Percentiles rank a stretch among this genome's conserved stretches.
Evolutionary conservation across 2,797 vertebrate genomes (phyloP).

Genomic region (Monodelphis domestica): DNA sequence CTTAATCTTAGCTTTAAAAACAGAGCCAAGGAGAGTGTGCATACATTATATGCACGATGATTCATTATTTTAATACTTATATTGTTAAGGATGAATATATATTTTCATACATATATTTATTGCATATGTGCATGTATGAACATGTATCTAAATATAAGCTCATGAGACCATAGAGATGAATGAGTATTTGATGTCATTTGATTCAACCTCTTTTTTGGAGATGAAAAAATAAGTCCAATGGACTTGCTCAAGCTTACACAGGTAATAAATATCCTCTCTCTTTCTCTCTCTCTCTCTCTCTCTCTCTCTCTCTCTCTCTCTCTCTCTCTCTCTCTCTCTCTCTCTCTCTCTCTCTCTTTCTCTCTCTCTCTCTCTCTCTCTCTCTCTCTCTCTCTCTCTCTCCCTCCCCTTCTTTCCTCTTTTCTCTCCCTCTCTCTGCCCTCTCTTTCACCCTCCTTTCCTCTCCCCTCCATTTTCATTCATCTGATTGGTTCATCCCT

Average conservation of each 20-base stretch:
- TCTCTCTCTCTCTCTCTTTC: too few relatives aligned
- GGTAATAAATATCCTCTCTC: neutral
- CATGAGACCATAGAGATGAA: neutral
- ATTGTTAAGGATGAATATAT: neutral
- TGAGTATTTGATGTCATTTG: neutral
- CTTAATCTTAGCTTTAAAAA: constrained; percentile 49
- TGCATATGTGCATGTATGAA: neutral
- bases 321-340: too few relatives aligned
- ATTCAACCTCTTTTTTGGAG: neutral
- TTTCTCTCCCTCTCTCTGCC: too few relatives aligned
- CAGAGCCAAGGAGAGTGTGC: constrained; percentile 17
- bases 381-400: too few relatives aligned
- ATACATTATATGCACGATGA: neutral
- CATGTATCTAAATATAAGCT: neutral
- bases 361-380: too few relatives aligned
- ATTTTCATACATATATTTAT: neutral
- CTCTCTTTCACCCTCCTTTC: neutral
- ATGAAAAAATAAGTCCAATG: neutral
- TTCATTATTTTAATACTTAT: constrained; percentile 19
- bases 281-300: too few relatives aligned
- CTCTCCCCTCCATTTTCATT: too few relatives aligned
- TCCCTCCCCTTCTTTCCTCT: too few relatives aligned
- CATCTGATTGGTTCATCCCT: neutral
- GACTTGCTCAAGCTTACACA: neutral
- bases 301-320: too few relatives aligned